These are phyloP conservation scores for Phorcus lineatus DNA, from an alignment of 2,888 invertebrate genomes.

Conservation along the genomic window DNA sequence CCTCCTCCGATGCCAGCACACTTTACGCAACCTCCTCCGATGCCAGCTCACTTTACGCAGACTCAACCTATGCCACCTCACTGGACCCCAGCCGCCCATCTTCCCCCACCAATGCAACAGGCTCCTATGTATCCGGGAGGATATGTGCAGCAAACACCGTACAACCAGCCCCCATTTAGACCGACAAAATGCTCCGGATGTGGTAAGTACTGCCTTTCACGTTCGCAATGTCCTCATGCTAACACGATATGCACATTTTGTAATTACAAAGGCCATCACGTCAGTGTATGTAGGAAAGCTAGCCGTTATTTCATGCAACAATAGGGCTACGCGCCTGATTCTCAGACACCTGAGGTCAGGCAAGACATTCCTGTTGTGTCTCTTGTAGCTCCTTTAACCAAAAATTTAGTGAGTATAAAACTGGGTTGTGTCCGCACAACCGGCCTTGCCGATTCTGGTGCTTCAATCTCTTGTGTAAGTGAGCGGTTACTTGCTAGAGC, in stretches of 20 bases:
- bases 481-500: too few species aligned
- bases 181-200: background rate
- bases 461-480: too few species aligned
- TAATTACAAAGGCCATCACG: background rate
- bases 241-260: constrained; percentile 5
- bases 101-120: too few species aligned
- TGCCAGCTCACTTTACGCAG: too few species aligned
- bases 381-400: constrained; percentile 5
- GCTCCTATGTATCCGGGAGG: too few species aligned
- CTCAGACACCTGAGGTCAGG: background rate
- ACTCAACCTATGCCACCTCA: too few species aligned
- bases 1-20: too few species aligned
- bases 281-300: background rate
- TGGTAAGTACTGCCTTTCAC: constrained; percentile 1
- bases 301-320: too few species aligned
- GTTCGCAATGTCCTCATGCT: background rate
- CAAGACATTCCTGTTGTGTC: background rate
- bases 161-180: too few species aligned
- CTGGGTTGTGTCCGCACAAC: background rate
- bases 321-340: background rate
- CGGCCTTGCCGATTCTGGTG: background rate
- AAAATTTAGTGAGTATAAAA: background rate
- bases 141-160: too few species aligned
- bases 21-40: too few species aligned
- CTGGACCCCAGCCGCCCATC: too few species aligned